Evolutionary conservation across 1,140 invertebrate genomes (phyloP).

Genomic region (Musca vetustissima): DNA sequence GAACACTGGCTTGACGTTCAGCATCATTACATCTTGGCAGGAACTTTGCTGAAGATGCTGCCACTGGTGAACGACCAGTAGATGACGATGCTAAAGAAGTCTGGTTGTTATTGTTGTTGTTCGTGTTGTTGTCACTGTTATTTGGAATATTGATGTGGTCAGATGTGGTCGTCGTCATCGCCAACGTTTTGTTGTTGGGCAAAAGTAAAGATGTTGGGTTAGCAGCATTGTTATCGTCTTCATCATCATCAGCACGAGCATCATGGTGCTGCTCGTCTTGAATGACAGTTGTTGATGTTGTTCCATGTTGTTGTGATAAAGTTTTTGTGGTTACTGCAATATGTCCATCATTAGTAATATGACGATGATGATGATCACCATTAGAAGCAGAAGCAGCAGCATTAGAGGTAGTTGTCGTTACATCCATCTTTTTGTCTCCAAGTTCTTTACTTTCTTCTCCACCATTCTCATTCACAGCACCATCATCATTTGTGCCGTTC

Average conservation of each 20-base stretch:
- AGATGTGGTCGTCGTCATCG: background rate
- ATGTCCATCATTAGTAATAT: slow-evolving; percentile 21
- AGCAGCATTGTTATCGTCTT: slow-evolving; percentile 4
- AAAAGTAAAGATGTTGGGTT: slow-evolving; percentile 2
- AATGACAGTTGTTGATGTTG: background rate
- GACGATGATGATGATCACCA: background rate
- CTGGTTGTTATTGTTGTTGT: background rate
- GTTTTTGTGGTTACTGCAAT: slow-evolving; percentile 14
- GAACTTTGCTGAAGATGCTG: background rate
- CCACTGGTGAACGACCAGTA: background rate
- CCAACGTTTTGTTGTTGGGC: background rate
- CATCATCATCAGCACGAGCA: background rate
- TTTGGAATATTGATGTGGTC: background rate
- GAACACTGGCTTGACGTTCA: slow-evolving; percentile 9
- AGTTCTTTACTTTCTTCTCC: too few species aligned
- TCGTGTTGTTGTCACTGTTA: background rate
- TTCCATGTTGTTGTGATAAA: background rate
- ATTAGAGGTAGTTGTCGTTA: too few species aligned
- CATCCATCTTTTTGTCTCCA: too few species aligned
- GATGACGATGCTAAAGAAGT: too few species aligned
- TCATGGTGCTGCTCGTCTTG: too few species aligned
- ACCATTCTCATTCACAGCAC: too few species aligned
- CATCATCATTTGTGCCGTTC: background rate
- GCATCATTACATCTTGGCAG: slow-evolving; percentile 2
- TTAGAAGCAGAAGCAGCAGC: background rate